Base-by-base conservation (phyloP, 2,888 invertebrate species). In the Lamellibrachia satsuma region DNA sequence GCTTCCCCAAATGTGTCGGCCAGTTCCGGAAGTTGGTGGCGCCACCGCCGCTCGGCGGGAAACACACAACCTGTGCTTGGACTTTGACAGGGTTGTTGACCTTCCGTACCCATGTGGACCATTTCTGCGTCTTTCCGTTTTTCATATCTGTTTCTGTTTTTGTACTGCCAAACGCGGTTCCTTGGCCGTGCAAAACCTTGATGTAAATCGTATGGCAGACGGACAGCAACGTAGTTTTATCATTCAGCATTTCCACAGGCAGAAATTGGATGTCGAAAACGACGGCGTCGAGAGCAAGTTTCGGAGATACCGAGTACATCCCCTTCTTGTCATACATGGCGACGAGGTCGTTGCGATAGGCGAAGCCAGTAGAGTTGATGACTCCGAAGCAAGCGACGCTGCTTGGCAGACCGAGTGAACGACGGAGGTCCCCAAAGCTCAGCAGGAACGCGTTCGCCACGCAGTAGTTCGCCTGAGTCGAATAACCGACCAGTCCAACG, bases 351-450 rank as follows among this genome's bases (percentile, higher is more conserved):
- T 75, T 75, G 75, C 75, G 75, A n/a, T 75, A 6, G 15, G 75
- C 75, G 75, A 75, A 75, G 75, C 75, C 75, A 22, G 75, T 75
- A 11, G 75, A 75, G 15, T 75, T 75, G 75, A 75, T 75, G 75
- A 75, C 15, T 3, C 75, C 75, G 75, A 75, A 75, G 22, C 75
- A 22, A 6, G 75, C 75, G 75, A 75, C 75, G 75, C 75, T 75
- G 75, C 91, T 52, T 22, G 91, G 91, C 91, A 91, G 91, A 15
- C 91, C 91, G 51, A 52, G 91, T 27, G 91, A 11, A 3, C 91
- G 91, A 27, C 91, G 91, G 15, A 52, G 52, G 52, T 91, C 11
- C 15, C 52, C 91, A 2, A 91, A 22, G 51, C 52, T 22, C 27
- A 52, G 52, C 27, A 91, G 51, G 15, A 91, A 91, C 6, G 91